A percentile compares a stretch with the other conserved stretches of the same genome.
Evolutionary conservation across 1,140 invertebrate genomes (phyloP).

Genomic region (Bicyclus anynana): DNA sequence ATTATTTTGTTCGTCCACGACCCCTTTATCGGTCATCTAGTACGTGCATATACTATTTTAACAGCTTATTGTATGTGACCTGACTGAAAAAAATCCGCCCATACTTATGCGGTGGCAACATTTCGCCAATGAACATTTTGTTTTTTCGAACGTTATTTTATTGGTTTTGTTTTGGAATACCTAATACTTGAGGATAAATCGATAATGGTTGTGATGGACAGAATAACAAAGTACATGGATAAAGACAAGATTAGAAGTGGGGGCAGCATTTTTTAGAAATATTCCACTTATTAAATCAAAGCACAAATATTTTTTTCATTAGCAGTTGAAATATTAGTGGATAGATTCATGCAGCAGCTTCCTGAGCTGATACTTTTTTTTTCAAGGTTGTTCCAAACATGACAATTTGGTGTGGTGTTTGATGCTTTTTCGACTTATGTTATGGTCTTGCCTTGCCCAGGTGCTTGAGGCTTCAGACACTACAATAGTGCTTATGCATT

Average conservation of each 20-base stretch:
- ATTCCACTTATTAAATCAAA: too few relatives aligned
- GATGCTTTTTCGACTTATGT: too few relatives aligned
- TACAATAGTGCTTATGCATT: too few relatives aligned
- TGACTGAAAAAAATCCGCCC: constrained; percentile 16
- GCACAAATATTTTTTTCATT: too few relatives aligned
- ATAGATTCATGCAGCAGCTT: too few relatives aligned
- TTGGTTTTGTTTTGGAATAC: constrained; percentile 1
- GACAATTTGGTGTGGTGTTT: too few relatives aligned
- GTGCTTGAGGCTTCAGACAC: too few relatives aligned
- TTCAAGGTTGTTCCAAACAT: too few relatives aligned
- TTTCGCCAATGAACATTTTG: constrained; percentile 15
- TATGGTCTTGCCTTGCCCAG: too few relatives aligned
- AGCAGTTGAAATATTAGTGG: too few relatives aligned
- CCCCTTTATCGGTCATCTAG: constrained; percentile 65
- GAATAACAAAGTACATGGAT: neutral
- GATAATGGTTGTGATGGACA: neutral
- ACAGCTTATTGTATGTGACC: constrained; percentile 31
- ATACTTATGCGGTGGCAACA: constrained; percentile 6
- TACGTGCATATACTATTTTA: constrained; percentile 60
- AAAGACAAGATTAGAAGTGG: neutral
- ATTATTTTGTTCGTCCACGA: constrained; percentile 35
- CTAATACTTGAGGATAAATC: constrained; percentile 2
- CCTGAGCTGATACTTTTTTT: too few relatives aligned
- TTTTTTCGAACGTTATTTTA: neutral
- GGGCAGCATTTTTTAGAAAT: neutral